Conservation (phyloP, 2,888 invertebrate genomes). For the Idaea biselata region DNA sequence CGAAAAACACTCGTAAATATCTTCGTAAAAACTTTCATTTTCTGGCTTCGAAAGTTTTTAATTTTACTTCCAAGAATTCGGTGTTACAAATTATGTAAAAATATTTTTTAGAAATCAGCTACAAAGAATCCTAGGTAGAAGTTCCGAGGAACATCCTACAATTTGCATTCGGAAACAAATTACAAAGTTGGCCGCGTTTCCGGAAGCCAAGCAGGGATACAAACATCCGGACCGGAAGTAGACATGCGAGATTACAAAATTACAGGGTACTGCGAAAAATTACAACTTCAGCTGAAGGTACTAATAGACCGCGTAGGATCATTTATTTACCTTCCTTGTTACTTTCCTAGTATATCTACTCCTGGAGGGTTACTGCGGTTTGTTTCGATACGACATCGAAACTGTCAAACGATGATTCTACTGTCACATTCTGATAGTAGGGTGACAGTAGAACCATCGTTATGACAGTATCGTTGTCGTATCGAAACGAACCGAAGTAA, state of each 20-base stretch:
- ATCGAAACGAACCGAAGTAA: no score
- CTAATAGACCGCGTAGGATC: no score
- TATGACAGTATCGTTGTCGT: no score
- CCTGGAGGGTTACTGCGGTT: no score
- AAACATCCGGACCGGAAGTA: background rate
- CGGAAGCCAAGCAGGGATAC: background rate
- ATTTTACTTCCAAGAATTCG: background rate
- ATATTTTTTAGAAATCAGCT: background rate
- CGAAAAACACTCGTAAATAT: background rate
- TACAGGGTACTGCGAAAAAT: background rate
- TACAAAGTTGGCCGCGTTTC: background rate
- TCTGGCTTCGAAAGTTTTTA: constrained; percentile 1
- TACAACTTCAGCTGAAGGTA: no score
- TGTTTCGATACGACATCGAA: no score
- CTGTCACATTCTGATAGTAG: no score
- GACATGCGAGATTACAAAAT: background rate
- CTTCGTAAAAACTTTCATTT: background rate
- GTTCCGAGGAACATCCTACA: background rate
- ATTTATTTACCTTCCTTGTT: no score
- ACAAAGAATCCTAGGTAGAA: background rate
- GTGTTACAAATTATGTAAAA: background rate
- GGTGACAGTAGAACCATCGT: no score
- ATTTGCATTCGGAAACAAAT: background rate
- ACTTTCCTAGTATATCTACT: no score
- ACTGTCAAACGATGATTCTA: no score